Evolutionary conservation across 1,140 invertebrate species (phyloP), one percentile per base, ranked within the genome.

Genomic region (Neodiprion virginianus): DNA sequence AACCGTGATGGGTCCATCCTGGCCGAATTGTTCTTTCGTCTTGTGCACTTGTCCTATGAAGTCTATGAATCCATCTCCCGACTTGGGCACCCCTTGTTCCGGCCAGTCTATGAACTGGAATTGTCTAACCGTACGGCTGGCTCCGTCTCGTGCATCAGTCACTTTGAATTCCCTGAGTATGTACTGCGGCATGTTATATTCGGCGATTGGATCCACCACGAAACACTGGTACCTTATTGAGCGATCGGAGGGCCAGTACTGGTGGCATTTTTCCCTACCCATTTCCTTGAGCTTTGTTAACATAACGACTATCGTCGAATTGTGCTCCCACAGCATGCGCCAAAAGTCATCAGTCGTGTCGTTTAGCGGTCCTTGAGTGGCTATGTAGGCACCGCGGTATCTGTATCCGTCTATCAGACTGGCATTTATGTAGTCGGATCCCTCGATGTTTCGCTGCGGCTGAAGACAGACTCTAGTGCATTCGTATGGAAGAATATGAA

Each of bases 301-400:
- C 98, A 99, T 99, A 10, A 99, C 98, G 53, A 99, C 95, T 86
- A 99, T 99, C 7, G 97, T 99, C 0, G 97, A 99, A 87, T 99
- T 99, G 85, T 99, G 97, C 86, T 99, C 98, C 98, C 98, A 99
- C n/a, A 99, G 89, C 98, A 99, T 99, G 76, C 98, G 91, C 99
- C 99, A 99, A 82, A 99, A 98, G 85, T 99, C 98, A 80, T 99
- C 97, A 0, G 96, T 96, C 0, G 99, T 99, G 79, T 99, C 96
- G 40, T 93, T 93, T 14, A 99, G 88, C 0, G 99, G 98, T 10
- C 98, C 98, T 89, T 99, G 99, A 7, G 98, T 99, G 0, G 98
- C 98, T 76, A 99, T 98, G 83, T 99, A 99, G 3, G 97, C 97
- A 74, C 93, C 94, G 23, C 96, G 92, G 88, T 97, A 97, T 53